A percentile compares a stretch with the other conserved stretches of the same genome.
Evolutionary conservation across 1,140 invertebrate genomes (phyloP).

Genomic region (Temnothorax nylanderi): DNA sequence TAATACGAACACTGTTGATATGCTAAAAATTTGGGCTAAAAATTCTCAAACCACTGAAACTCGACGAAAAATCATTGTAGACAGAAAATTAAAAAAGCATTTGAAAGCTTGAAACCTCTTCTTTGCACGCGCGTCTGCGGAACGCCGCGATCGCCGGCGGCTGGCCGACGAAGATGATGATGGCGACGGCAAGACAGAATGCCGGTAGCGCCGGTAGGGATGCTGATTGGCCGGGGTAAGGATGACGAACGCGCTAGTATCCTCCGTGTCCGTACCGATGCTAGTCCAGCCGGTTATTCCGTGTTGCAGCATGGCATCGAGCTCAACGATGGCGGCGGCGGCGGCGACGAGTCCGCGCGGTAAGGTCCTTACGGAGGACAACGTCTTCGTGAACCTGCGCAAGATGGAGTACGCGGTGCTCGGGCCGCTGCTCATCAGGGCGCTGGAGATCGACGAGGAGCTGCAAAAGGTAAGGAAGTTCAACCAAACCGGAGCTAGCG

Average conservation of each 20-base stretch:
- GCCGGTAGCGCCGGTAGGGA: constrained; percentile 29
- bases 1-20: too few relatives aligned
- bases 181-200: constrained; percentile 4
- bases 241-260: constrained; percentile 68
- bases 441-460: constrained; percentile 94
- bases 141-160: constrained; percentile 63
- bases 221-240: constrained; percentile 21
- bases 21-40: too few relatives aligned
- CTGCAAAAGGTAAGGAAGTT: constrained; percentile 89
- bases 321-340: not conserved
- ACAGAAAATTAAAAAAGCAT: too few relatives aligned
- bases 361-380: constrained; percentile 90
- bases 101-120: too few relatives aligned
- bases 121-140: constrained; percentile 44
- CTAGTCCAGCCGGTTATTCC: constrained; percentile 71
- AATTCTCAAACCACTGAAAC: too few relatives aligned
- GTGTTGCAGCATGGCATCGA: constrained; percentile 75
- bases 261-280: constrained; percentile 82
- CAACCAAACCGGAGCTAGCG: too few relatives aligned
- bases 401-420: constrained; percentile 98
- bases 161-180: constrained; percentile 53
- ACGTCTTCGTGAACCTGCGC: constrained; percentile 96
- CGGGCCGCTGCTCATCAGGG: constrained; percentile 96
- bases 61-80: too few relatives aligned
- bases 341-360: constrained; percentile 33